Conservation (phyloP, 2,113 vertebrate genomes). For the Bos taurus region ARS-UCD2.0 NC_037329.1:105671501-105672000, state of each 20-base stretch:
- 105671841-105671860: slow-evolving; percentile 64
- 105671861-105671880: slow-evolving; percentile 61
- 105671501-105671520: slow-evolving; percentile 46
- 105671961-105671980: slow-evolving; percentile 61
- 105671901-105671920: slow-evolving; percentile 38
- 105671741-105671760: slow-evolving; percentile 44
- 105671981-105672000: not conserved
- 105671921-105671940: slow-evolving; percentile 58
- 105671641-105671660: not conserved
- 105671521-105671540: slow-evolving; percentile 37
- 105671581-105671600: slow-evolving; percentile 9
- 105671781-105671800: slow-evolving; percentile 70
- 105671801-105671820: slow-evolving; percentile 62
- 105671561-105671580: slow-evolving; percentile 19
- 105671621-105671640: not conserved
- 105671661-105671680: slow-evolving; percentile 29
- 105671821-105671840: slow-evolving; percentile 60
- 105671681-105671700: slow-evolving; percentile 35
- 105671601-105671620: slow-evolving; percentile 15
- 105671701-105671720: slow-evolving; percentile 36
- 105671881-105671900: slow-evolving; percentile 55
- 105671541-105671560: slow-evolving; percentile 17
- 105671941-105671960: slow-evolving; percentile 59
- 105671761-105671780: slow-evolving; percentile 71
- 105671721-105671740: not conserved